These are phyloP conservation scores for Poecilia gillii DNA, from an alignment of 2,797 vertebrate species.

Conservation along the genomic window DNA sequence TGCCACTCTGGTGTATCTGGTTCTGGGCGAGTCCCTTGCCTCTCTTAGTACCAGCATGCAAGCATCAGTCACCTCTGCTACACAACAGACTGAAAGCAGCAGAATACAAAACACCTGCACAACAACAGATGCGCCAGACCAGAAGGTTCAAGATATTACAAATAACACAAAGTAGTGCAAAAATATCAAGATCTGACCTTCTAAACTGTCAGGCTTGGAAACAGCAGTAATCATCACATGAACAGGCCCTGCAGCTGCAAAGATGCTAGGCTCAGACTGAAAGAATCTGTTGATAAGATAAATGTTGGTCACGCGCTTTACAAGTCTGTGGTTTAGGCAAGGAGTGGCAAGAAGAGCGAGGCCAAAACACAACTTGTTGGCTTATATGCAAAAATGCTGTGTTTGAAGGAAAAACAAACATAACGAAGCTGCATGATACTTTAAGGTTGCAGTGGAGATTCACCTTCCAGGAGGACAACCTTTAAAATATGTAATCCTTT, in stretches of 20 bases:
- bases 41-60: conserved; percentile 48
- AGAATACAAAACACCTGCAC: conserved; percentile 47
- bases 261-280: neutral
- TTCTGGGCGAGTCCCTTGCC: conserved; percentile 32
- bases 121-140: conserved; percentile 37
- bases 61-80: conserved; percentile 47
- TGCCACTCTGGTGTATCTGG: conserved; percentile 47
- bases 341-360: neutral
- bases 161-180: neutral
- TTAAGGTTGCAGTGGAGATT: too few relatives aligned
- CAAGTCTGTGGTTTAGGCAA: too few relatives aligned
- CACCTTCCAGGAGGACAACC: neutral
- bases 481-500: neutral
- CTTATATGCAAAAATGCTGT: neutral
- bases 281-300: neutral
- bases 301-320: too few relatives aligned
- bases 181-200: neutral
- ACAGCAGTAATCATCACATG: neutral
- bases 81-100: conserved; percentile 34
- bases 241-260: neutral
- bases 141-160: conserved; percentile 19
- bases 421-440: too few relatives aligned
- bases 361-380: neutral
- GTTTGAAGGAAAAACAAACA: too few relatives aligned
- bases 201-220: neutral